These are phyloP conservation scores for Toxonevra muliebris DNA, from an alignment of 2,888 invertebrate species.

Conservation along the genomic window DNA sequence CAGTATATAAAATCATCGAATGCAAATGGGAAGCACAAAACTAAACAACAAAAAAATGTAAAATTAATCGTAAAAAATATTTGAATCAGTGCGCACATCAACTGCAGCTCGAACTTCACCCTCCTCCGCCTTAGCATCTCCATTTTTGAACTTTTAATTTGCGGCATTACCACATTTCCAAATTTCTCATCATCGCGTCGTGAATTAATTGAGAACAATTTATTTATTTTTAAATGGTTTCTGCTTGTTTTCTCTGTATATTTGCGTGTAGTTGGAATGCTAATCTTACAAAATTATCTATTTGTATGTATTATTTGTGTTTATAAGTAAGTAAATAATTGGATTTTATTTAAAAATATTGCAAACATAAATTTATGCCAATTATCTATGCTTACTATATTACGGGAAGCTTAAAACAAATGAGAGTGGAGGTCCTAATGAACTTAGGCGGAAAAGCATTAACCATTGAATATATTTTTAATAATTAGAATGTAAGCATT, in stretches of 20 bases:
- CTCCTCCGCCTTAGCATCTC: background rate
- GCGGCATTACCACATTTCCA: conserved; percentile 5
- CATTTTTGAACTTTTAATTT: conserved; percentile 13
- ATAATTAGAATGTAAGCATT: too few relatives aligned
- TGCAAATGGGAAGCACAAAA: background rate
- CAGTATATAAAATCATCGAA: background rate
- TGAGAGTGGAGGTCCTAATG: too few relatives aligned
- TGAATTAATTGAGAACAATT: conserved; percentile 31
- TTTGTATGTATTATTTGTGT: too few relatives aligned
- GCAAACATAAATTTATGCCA: too few relatives aligned
- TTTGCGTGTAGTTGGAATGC: background rate
- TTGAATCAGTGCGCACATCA: background rate
- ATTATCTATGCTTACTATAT: too few relatives aligned
- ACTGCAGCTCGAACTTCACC: background rate
- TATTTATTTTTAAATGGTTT: conserved; percentile 30
- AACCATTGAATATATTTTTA: too few relatives aligned
- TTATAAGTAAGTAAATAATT: too few relatives aligned
- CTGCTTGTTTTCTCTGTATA: background rate
- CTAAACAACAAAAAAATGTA: conserved; percentile 10
- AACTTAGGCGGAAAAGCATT: too few relatives aligned
- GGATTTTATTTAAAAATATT: too few relatives aligned
- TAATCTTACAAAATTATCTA: background rate
- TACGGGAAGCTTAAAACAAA: too few relatives aligned
- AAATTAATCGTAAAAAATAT: background rate
- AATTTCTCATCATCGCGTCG: background rate